Conservation (phyloP, 2,113 vertebrate species). For the Phodopus roborovskii region DNA sequence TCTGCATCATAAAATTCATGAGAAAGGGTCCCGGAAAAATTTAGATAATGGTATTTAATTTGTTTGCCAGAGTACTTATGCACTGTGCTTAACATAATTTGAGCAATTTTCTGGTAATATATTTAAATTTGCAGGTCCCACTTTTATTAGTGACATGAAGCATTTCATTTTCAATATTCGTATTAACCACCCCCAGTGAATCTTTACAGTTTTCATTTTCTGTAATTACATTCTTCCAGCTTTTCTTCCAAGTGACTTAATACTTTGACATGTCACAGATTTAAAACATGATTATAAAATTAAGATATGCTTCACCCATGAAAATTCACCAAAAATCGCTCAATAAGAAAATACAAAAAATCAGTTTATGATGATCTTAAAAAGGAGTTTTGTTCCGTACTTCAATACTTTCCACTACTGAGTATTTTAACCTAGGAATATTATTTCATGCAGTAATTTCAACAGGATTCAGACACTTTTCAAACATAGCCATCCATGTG, state of each 20-base stretch:
- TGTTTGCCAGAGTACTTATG: constrained; percentile 75
- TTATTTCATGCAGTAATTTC: not conserved
- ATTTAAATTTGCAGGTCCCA: constrained; percentile 75
- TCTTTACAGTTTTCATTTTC: constrained; percentile 19
- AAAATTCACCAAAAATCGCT: not conserved
- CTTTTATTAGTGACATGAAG: constrained; percentile 73
- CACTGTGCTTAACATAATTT: constrained; percentile 68
- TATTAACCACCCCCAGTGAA: constrained; percentile 7
- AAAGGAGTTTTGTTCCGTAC: not conserved
- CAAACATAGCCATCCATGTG: not conserved
- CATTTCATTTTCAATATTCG: constrained; percentile 72
- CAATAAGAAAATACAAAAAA: not conserved
- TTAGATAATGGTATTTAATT: constrained; percentile 77
- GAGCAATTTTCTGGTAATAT: constrained; percentile 69
- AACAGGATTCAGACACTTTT: not conserved
- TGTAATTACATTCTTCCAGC: constrained; percentile 13
- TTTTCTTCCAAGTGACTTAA: constrained; percentile 23
- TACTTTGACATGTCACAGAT: not conserved
- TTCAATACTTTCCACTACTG: not conserved
- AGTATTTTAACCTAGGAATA: not conserved
- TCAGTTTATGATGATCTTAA: not conserved
- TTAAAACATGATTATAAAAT: constrained; percentile 16
- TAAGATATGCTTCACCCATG: not conserved
- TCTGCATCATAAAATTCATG: not conserved
- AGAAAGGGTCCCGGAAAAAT: constrained; percentile 37